Evolutionary conservation across 2,113 vertebrate genomes (phyloP), one percentile per base, ranked within the genome.

Genomic region (Columbina picui): DNA sequence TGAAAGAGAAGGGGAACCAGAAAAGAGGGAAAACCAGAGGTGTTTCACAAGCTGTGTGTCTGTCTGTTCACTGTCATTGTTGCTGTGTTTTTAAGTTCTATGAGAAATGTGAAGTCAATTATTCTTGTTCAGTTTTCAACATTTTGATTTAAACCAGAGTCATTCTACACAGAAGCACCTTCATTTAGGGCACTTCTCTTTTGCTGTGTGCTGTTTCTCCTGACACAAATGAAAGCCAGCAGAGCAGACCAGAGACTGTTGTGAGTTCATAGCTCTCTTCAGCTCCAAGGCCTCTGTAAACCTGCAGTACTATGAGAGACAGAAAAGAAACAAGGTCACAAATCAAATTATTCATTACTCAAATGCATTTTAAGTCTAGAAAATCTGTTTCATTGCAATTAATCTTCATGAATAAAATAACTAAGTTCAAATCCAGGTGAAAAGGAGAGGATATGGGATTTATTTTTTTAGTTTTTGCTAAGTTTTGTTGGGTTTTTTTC

Each of bases 211-310:
- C 17, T 69, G 4, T 87, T 95, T 87, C 10, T 90, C 13, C 65
- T 78, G 55, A 29, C 63, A 32, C 8, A 20, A 27, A 32, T 34
- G 69, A 83, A 93, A 92, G 38, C 17, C 80, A 86, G 56, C 12
- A 85, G 59, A 74, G 22, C 34, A 25, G 38, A 77, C 8, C 26
- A 92, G 43, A 73, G 5, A 39, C 12, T 60, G 90, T 12, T 67
- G 13, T 68, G 39, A 78, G 27, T 64, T 81, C 2, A 7, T 36
- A 81, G n/a, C n/a, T 93, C 75, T 39, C 83, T 60, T 81, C 57
- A 76, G 36, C 60, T 90, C 56, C 53, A 17, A 95, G 94, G 90
- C 88, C 76, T 75, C 47, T 90, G 8, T 50, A 94, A 91, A 93
- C 23, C 70, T 95, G 39, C 29, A 90, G 21, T 68, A 68, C 74